Conservation (phyloP, 2,888 invertebrate genomes). For the Ganaspis brasiliensis region DNA sequence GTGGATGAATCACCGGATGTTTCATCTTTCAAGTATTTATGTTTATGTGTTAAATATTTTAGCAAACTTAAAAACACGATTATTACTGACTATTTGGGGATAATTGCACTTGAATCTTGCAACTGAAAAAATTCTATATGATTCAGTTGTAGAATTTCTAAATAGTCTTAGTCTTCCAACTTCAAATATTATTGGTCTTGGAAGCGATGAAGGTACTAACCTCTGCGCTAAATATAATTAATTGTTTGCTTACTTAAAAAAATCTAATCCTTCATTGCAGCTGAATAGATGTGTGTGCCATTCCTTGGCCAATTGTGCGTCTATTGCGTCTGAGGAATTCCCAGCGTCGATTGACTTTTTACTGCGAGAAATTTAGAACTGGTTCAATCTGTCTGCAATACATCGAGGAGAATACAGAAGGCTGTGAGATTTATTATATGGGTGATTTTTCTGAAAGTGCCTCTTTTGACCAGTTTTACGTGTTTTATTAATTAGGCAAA, state of each 20-base stretch:
- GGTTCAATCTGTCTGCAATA: neutral
- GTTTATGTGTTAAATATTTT: slow-evolving; percentile 61
- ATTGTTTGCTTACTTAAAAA: slow-evolving; percentile 59
- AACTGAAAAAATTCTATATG: neutral
- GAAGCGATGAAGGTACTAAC: slow-evolving; percentile 62
- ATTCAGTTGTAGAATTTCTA: neutral
- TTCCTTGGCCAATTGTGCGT: slow-evolving; percentile 52
- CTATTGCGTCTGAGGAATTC: slow-evolving; percentile 51
- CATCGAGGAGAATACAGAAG: neutral
- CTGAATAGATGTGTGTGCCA: slow-evolving; percentile 60
- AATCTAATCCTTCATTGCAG: slow-evolving; percentile 54
- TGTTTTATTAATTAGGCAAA: too few relatives aligned
- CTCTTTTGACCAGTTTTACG: too few relatives aligned
- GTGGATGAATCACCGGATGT: slow-evolving; percentile 50
- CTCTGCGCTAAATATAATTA: slow-evolving; percentile 61
- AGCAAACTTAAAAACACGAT: slow-evolving; percentile 50
- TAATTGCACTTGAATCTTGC: neutral
- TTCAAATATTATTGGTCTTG: neutral
- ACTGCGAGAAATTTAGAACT: neutral
- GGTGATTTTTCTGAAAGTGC: too few relatives aligned
- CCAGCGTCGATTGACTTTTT: slow-evolving; percentile 45
- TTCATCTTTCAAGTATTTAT: slow-evolving; percentile 55
- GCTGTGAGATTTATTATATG: neutral
- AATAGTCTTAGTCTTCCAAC: too few relatives aligned
- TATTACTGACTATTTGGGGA: slow-evolving; percentile 53